These are phyloP conservation scores for Pammene aurita DNA, from an alignment of 2,888 invertebrate species.

Conservation along the genomic window DNA sequence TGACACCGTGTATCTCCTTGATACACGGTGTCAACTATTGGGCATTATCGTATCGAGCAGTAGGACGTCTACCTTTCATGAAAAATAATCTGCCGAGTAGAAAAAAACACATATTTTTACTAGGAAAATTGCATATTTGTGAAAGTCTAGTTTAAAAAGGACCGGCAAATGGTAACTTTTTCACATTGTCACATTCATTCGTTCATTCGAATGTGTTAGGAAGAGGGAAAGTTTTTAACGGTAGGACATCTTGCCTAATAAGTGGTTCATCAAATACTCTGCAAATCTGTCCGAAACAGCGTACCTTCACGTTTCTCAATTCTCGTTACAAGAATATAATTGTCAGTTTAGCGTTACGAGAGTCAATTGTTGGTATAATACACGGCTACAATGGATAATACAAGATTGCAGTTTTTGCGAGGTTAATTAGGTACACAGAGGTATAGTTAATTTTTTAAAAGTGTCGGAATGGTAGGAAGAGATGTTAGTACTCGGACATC, in stretches of 20 bases:
- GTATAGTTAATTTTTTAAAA: neutral
- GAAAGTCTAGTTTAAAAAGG: too few relatives aligned
- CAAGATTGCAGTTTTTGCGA: conserved; percentile 26
- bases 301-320: conserved; percentile 25
- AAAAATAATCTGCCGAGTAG: too few relatives aligned
- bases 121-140: too few relatives aligned
- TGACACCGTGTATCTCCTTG: too few relatives aligned
- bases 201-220: neutral
- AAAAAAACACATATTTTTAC: too few relatives aligned
- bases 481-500: too few relatives aligned
- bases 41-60: too few relatives aligned
- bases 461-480: neutral
- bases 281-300: neutral
- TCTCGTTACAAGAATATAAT: conserved; percentile 27
- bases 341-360: conserved; percentile 13
- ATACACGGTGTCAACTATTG: too few relatives aligned
- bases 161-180: too few relatives aligned
- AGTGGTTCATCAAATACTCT: neutral
- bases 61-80: too few relatives aligned
- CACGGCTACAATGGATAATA: conserved; percentile 24
- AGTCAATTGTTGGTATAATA: conserved; percentile 25
- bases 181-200: too few relatives aligned
- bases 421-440: neutral
- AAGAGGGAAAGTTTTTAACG: neutral
- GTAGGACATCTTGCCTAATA: neutral